Conservation (phyloP, 2,113 vertebrate species). For the Girardinichthys multiradiatus region DNA sequence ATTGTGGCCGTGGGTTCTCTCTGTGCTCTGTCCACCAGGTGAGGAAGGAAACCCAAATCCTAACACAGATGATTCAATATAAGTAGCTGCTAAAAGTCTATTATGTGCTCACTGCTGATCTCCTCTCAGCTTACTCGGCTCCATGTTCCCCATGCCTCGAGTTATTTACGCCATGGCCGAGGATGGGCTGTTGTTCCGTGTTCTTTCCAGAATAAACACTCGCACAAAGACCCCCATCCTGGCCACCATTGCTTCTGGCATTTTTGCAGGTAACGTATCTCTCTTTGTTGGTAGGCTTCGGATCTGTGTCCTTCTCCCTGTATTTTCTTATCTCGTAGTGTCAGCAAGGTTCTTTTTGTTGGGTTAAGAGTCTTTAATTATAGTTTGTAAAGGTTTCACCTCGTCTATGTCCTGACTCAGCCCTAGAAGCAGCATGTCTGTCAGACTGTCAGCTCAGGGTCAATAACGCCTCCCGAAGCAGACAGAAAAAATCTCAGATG, state of each 20-base stretch:
- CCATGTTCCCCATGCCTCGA: constrained; percentile 98
- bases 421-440: not conserved
- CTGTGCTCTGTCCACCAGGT: constrained; percentile 96
- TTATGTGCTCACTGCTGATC: not conserved
- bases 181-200: constrained; percentile 90
- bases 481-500: not conserved
- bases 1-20: constrained; percentile 91
- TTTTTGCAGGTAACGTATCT: constrained; percentile 83
- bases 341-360: not conserved
- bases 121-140: constrained; percentile 88
- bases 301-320: not conserved
- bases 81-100: not conserved
- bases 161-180: constrained; percentile 97
- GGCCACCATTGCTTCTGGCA: constrained; percentile 88
- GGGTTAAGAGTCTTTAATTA: not conserved
- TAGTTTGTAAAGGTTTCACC: not conserved
- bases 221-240: constrained; percentile 88
- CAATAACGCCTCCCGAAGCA: constrained; percentile 1
- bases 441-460: constrained; percentile 6
- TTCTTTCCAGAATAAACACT: constrained; percentile 83
- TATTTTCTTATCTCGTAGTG: not conserved
- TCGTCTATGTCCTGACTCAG: constrained; percentile 1
- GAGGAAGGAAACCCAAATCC: constrained; percentile 16
- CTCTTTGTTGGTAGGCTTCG: not conserved
- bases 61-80: not conserved